Evolutionary conservation across 2,113 vertebrate genomes (phyloP), one percentile per base, ranked within the genome.

Genomic region (Cephalopholis sonnerati): DNA sequence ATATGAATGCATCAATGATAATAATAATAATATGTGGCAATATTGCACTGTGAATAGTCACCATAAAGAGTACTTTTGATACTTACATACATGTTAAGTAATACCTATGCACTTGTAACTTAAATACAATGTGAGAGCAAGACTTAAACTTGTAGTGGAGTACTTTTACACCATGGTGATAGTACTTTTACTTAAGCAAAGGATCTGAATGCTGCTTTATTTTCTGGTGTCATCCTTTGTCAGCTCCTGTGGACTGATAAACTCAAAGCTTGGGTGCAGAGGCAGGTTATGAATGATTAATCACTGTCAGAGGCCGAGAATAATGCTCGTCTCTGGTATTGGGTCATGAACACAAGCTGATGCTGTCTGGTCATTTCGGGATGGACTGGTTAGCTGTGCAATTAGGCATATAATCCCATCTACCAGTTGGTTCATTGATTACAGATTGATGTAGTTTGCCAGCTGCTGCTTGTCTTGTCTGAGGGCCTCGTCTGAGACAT

Each of bases 341-440:
- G 87, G 86, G 90, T 92, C 95, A 95, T 91, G 88, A 86, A 92
- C 87, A 90, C 92, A 94, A 90, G 82, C 92, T 94, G 87, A 91
- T 92, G 91, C 94, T 94, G 92, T 94, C 92, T 93, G 91, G 77
- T 94, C 91, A 90, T 88, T 95, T 93, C 86, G 87, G 77, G 87
- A 81, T 88, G 88, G 90, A 92, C 92, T 93, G 90, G 92, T 94
- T 92, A 84, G 89, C 85, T 95, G 95, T 95, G 94, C 95, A 96
- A 83, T 93, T 94, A 94, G 93, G 95, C 95, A 95, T 92, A 93
- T 94, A 95, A 91, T 92, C 93, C 93, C 76, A 91, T 94, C 92
- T 92, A 91, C 94, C 93, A 93, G 91, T 94, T 94, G 95, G 93
- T 93, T 95, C 92, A 96, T 94, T 95, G 95, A 96, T 96, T 93